Evolutionary conservation across 2,888 invertebrate genomes (phyloP).

Genomic region (Drosophila melanocephala): DNA sequence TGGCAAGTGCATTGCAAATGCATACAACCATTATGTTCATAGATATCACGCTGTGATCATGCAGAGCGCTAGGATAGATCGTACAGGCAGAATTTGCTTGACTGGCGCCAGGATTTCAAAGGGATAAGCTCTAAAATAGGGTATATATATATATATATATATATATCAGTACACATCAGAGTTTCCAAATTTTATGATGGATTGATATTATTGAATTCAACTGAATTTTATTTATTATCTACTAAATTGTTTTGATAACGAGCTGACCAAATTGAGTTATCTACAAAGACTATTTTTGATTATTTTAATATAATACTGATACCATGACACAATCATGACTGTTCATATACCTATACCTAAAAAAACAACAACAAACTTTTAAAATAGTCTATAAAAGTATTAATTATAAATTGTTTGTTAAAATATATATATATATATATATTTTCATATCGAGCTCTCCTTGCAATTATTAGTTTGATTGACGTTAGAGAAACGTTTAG

Average conservation of each 20-base stretch:
- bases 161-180: not conserved
- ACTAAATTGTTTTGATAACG: not conserved
- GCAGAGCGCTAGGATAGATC: slow-evolving; percentile 27
- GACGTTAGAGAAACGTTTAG: not conserved
- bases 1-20: slow-evolving; percentile 47
- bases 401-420: not conserved
- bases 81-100: not conserved
- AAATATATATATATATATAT: not conserved
- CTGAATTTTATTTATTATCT: not conserved
- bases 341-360: not conserved
- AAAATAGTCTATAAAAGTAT: not conserved
- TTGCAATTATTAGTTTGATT: not conserved
- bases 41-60: slow-evolving; percentile 60
- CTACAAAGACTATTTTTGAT: not conserved
- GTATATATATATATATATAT: slow-evolving; percentile 8
- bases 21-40: not conserved
- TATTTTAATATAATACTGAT: not conserved
- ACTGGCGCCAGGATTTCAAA: slow-evolving; percentile 61
- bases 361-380: not conserved
- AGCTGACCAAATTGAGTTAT: not conserved
- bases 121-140: slow-evolving; percentile 60
- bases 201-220: not conserved
- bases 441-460: not conserved
- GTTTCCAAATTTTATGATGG: not conserved
- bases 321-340: not conserved